Percentiles rank a stretch among this genome's conserved stretches.
Evolutionary conservation across 2,797 vertebrate genomes (phyloP).

Genomic region (Aldrovandia affinis): DNA sequence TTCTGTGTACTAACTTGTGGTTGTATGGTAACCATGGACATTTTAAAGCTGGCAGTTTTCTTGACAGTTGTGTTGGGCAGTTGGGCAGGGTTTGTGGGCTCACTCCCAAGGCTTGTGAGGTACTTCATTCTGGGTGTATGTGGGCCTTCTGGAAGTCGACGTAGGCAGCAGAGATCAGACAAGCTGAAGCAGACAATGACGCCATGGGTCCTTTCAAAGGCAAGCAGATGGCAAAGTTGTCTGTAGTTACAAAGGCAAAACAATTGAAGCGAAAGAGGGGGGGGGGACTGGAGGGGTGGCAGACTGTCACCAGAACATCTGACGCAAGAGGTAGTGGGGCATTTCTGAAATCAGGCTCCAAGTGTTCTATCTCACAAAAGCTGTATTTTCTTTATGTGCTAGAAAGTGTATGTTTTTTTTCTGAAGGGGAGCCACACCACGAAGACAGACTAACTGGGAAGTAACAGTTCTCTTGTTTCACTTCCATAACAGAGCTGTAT

Average conservation of each 20-base stretch:
- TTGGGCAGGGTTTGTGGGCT: conserved; percentile 47
- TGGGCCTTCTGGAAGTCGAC: background rate
- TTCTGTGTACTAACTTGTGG: background rate
- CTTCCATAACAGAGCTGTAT: conserved; percentile 32
- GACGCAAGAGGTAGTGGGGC: conserved; percentile 14
- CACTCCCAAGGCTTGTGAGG: conserved; percentile 23
- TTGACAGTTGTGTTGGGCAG: conserved; percentile 48
- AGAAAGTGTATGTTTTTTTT: conserved; percentile 58
- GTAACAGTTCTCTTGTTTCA: conserved; percentile 49
- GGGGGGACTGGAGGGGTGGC: conserved; percentile 36
- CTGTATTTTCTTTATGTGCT: conserved; percentile 64
- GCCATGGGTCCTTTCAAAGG: conserved; percentile 32
- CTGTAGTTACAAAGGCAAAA: conserved; percentile 46
- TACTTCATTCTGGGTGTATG: conserved; percentile 12
- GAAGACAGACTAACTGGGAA: conserved; percentile 41
- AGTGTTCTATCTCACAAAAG: conserved; percentile 71
- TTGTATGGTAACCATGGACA: conserved; percentile 69
- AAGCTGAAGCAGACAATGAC: conserved; percentile 30
- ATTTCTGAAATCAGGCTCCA: conserved; percentile 57
- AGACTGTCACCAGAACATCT: conserved; percentile 23
- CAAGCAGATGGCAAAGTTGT: conserved; percentile 37
- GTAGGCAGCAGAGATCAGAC: conserved; percentile 5
- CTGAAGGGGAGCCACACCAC: conserved; percentile 40
- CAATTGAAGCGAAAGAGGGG: conserved; percentile 50
- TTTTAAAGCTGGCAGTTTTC: conserved; percentile 50